Evolutionary conservation across 2,113 vertebrate species (phyloP), one percentile per base, ranked within the genome.

Genomic region (Holacanthus passer): DNA sequence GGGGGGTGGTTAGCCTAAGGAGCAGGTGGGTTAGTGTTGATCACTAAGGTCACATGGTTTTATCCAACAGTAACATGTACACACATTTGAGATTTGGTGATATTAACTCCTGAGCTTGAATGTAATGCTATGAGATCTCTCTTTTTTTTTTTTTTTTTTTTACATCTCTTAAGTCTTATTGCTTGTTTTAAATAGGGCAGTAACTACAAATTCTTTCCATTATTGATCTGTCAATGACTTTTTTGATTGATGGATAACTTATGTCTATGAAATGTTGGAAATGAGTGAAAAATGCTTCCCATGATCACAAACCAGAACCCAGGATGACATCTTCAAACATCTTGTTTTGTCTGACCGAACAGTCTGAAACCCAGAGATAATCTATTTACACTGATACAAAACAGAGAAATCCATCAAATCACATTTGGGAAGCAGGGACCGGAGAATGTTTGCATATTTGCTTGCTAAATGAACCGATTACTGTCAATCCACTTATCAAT

Each of bases 121-220:
- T 45, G n/a, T 66, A 35, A 78, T 72, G 24, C 17, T 62, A 24
- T 56, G 65, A 74, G 58, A 24, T 16, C 55, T n/a, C 29, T 77
- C 24, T 48, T 43, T 48, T 24, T 16, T 37, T 22, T 17, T 31
- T 22, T 2, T 4, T 52, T 4, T 48, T 24, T 7, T 24, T 37
- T 2, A 8, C n/a, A 14, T 19, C 5, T 32, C 43, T 66, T 68
- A 32, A 5, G 22, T 24, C 8, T 66, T 45, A 43, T 27, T 19
- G 29, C 20, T 60, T 31, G 14, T 22, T 35, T 60, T 60, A 60
- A 60, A 35, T 5, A 37, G 19, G 32, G 32, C 19, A 32, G 17
- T 20, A 59, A 19, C 3, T 11, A 59, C 14, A 7, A 17, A 32
- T 22, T 50, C n/a, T n/a, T 32, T 50, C 6, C 5, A 37, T 17